Conservation (phyloP, 2,888 invertebrate species). For the Acanthosepion lycidas region DNA sequence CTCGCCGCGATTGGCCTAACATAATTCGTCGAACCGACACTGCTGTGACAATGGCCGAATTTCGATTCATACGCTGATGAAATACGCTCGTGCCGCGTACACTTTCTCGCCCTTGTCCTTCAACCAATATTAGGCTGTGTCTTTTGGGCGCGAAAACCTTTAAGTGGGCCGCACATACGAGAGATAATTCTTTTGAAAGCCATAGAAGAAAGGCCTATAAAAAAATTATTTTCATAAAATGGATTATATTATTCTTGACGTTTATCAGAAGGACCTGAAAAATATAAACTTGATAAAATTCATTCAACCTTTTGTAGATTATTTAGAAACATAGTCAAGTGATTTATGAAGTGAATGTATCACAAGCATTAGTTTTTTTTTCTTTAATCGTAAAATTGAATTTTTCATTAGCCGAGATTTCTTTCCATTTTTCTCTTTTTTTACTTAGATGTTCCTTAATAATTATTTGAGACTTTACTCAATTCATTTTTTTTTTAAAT, state of each 20-base stretch:
- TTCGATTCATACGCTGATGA: slow-evolving; percentile 18
- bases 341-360: background rate
- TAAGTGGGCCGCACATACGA: background rate
- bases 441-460: no score
- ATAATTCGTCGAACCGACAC: slow-evolving; percentile 33
- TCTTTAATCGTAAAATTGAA: no score
- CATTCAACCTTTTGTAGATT: background rate
- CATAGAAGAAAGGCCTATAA: no score
- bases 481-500: no score
- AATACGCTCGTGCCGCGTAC: background rate
- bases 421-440: no score
- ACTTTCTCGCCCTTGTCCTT: background rate
- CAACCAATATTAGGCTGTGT: background rate
- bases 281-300: background rate
- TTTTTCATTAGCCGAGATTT: no score
- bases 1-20: background rate
- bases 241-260: background rate
- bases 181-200: background rate
- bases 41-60: background rate
- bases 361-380: background rate
- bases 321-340: background rate
- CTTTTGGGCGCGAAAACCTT: background rate
- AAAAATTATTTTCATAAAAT: background rate
- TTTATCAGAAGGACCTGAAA: background rate
- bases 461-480: no score